Evolutionary conservation across 2,888 invertebrate genomes (phyloP).

Genomic region (Troides aeacus): DNA sequence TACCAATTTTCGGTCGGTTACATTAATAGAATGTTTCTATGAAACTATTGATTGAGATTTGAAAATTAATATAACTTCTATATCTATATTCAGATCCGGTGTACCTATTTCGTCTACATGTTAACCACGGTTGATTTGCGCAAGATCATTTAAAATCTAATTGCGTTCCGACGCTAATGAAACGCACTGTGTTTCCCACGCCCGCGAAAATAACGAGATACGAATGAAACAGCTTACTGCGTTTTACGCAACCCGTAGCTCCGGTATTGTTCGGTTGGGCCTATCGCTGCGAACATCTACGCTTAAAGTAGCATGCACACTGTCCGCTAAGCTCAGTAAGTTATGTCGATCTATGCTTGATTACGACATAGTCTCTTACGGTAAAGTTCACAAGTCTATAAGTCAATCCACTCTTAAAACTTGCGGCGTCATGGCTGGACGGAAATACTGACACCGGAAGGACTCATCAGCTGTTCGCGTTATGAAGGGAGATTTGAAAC

Average conservation of each 20-base stretch:
- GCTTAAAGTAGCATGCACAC: conserved; percentile 1
- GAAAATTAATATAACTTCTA: not conserved
- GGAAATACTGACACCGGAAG: too few relatives aligned
- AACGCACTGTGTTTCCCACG: conserved; percentile 19
- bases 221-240: conserved; percentile 23
- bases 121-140: conserved; percentile 1
- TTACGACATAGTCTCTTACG: too few relatives aligned
- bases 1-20: too few relatives aligned
- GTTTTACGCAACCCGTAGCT: conserved; percentile 22
- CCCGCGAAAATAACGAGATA: conserved; percentile 25
- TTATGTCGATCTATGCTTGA: too few relatives aligned
- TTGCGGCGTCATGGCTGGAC: too few relatives aligned
- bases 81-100: not conserved
- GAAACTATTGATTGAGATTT: not conserved
- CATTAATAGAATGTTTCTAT: not conserved
- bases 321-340: not conserved
- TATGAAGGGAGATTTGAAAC: too few relatives aligned
- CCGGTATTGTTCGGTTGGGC: conserved; percentile 20
- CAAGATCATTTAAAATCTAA: conserved; percentile 18
- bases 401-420: too few relatives aligned
- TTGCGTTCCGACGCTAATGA: conserved; percentile 16
- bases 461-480: too few relatives aligned
- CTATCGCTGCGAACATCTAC: conserved; percentile 27
- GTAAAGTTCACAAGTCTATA: too few relatives aligned
- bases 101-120: not conserved